These are phyloP conservation scores for Lepidonotus clava DNA, from an alignment of 2,888 invertebrate species.

Conservation along the genomic window DNA sequence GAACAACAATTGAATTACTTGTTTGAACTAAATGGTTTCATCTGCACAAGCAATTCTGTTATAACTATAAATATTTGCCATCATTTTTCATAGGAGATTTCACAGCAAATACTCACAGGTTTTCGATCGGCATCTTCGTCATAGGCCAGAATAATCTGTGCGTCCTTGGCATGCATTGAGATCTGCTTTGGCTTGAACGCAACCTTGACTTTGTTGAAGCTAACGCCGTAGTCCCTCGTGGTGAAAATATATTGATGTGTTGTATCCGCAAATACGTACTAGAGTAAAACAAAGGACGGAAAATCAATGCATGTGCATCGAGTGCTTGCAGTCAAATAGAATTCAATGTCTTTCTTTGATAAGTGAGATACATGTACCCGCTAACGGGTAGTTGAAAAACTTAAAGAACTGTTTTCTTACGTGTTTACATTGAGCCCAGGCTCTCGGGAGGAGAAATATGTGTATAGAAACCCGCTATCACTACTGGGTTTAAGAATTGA, in stretches of 20 bases:
- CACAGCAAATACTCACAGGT: slow-evolving; percentile 77
- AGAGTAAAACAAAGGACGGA: too few relatives aligned
- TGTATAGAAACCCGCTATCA: too few relatives aligned
- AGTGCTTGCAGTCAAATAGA: too few relatives aligned
- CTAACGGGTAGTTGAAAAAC: too few relatives aligned
- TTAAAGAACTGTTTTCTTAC: too few relatives aligned
- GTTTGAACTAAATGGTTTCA: not conserved
- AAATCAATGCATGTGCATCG: too few relatives aligned
- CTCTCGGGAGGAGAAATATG: too few relatives aligned
- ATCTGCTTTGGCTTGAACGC: slow-evolving; percentile 90
- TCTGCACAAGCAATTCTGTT: not conserved
- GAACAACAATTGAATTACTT: too few relatives aligned
- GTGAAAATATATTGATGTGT: slow-evolving; percentile 88
- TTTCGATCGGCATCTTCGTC: slow-evolving; percentile 87
- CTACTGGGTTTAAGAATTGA: too few relatives aligned
- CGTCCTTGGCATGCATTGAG: slow-evolving; percentile 87
- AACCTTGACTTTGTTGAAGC: slow-evolving; percentile 85
- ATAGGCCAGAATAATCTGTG: slow-evolving; percentile 86
- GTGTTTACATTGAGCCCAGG: too few relatives aligned
- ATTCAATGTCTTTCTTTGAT: too few relatives aligned
- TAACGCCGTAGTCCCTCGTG: slow-evolving; percentile 87
- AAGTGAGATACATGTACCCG: too few relatives aligned
- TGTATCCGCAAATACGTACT: slow-evolving; percentile 93
- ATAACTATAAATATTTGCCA: not conserved
- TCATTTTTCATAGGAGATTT: not conserved